Percentiles rank a stretch among this genome's conserved stretches.
Evolutionary conservation across 2,888 invertebrate species (phyloP).

Genomic region (Sarcophaga variegata): DNA sequence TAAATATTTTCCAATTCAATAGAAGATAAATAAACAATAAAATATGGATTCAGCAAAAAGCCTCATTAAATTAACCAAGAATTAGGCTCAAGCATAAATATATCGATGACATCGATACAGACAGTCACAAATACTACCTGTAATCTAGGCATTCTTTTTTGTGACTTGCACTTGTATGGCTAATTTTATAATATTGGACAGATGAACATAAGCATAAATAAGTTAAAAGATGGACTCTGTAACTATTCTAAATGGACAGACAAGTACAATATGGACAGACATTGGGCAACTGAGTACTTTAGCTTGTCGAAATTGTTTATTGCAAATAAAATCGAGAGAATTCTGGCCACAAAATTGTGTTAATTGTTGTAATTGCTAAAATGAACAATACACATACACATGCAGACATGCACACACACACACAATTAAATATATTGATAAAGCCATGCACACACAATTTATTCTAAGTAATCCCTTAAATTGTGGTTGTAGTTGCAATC

Average conservation of each 20-base stretch:
- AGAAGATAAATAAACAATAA: constrained; percentile 34
- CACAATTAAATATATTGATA: neutral
- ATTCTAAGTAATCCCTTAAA: neutral
- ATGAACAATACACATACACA: constrained; percentile 6
- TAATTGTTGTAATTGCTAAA: constrained; percentile 54
- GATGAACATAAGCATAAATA: neutral
- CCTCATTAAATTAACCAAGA: constrained; percentile 6
- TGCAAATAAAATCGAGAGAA: constrained; percentile 18
- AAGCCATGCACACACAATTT: neutral
- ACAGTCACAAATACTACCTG: too few relatives aligned
- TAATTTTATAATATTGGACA: neutral
- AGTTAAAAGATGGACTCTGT: neutral
- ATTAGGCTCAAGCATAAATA: too few relatives aligned
- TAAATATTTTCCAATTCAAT: neutral
- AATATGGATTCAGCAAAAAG: constrained; percentile 24
- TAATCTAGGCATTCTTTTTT: neutral
- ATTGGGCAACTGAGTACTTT: neutral
- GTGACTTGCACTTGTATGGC: neutral
- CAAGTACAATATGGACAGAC: neutral
- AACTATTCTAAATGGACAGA: neutral
- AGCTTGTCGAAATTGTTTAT: constrained; percentile 18
- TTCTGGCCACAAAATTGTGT: constrained; percentile 46
- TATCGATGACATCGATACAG: too few relatives aligned
- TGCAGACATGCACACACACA: neutral
- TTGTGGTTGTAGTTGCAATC: neutral